These are phyloP conservation scores for Galendromus occidentalis DNA, from an alignment of 1,140 invertebrate species.

Conservation along the genomic window DNA sequence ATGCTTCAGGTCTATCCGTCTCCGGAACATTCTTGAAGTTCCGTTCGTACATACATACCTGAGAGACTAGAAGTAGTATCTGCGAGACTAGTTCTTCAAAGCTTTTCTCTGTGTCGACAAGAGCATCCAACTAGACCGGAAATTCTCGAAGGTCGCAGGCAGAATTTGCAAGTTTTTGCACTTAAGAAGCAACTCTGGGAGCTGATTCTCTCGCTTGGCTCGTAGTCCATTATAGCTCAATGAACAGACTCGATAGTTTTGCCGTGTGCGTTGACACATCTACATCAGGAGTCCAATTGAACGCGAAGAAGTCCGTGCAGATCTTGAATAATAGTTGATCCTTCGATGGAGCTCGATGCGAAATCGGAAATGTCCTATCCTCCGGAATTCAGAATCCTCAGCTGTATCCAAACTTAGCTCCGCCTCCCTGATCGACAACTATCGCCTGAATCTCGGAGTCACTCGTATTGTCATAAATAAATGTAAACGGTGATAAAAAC, in stretches of 20 bases:
- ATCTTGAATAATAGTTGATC: conserved; percentile 13
- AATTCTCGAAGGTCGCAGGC: neutral
- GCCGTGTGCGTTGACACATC: conserved; percentile 5
- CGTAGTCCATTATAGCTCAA: conserved; percentile 10
- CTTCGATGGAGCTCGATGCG: conserved; percentile 2
- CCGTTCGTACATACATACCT: conserved; percentile 11
- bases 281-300: neutral
- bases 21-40: neutral
- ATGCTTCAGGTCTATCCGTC: neutral
- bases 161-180: conserved; percentile 12
- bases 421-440: too few species aligned
- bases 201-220: neutral
- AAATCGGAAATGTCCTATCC: too few species aligned
- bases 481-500: too few species aligned
- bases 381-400: too few species aligned
- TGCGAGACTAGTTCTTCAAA: conserved; percentile 13
- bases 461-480: too few species aligned
- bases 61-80: too few species aligned
- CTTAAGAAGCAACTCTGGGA: conserved; percentile 2
- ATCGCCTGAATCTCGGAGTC: too few species aligned
- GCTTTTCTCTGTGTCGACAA: neutral
- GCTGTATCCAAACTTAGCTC: too few species aligned
- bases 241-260: conserved; percentile 10
- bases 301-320: conserved; percentile 10
- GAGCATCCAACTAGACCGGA: conserved; percentile 5